A percentile compares a stretch with the other conserved stretches of the same genome.
phyloP scores from a whole-genome alignment of 2,113 vertebrate species.

The Phalacrocorax aristotelis region DNA sequence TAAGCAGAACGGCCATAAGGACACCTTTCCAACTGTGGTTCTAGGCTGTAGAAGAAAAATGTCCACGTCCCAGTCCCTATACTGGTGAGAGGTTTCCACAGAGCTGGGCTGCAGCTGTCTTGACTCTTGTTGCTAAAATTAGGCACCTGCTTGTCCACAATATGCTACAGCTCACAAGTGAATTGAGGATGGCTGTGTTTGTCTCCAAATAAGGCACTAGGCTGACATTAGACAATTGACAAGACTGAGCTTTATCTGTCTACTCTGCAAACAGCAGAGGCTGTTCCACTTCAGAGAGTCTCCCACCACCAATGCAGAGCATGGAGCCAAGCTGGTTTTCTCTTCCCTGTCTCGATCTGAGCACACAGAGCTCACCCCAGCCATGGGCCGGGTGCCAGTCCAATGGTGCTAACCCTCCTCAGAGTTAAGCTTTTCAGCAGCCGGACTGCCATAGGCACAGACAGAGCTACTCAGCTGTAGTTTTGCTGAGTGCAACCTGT shows the following conservation, averaged over 20 bases:
- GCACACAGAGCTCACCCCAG: neutral
- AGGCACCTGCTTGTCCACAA: neutral
- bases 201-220: neutral
- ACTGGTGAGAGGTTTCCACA: neutral
- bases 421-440: neutral
- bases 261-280: neutral
- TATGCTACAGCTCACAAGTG: neutral
- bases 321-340: neutral
- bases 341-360: neutral
- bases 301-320: neutral
- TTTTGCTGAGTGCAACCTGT: neutral
- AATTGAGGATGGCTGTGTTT: neutral
- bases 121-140: neutral
- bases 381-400: neutral
- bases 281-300: neutral
- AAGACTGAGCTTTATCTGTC: neutral
- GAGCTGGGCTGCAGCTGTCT: neutral
- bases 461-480: neutral
- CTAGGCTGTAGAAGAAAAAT: neutral
- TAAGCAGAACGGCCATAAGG: neutral
- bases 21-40: neutral
- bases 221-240: neutral
- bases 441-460: accelerated
- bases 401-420: accelerated
- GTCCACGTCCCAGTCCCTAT: neutral